A percentile compares a stretch with the other conserved stretches of the same genome.
Evolutionary conservation across 2,113 vertebrate genomes (phyloP).

Genomic region (Notarius quadriscutis): DNA sequence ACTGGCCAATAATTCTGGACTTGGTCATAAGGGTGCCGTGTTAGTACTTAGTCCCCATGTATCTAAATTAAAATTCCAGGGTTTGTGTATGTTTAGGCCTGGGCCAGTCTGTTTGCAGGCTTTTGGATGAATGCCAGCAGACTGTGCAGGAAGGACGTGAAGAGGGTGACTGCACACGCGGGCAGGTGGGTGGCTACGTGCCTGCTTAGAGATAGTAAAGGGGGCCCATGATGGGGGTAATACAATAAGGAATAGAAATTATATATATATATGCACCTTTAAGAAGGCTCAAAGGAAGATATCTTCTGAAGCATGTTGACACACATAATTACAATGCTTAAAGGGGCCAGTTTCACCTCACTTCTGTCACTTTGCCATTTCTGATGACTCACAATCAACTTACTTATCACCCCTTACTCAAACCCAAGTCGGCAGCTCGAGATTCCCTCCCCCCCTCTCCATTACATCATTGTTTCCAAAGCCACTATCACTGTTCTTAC

Average conservation of each 20-base stretch:
- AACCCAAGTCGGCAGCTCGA: conserved; percentile 32
- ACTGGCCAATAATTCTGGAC: not conserved
- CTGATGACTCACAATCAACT: conserved; percentile 22
- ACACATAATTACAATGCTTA: conserved; percentile 23
- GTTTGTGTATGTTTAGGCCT: conserved; percentile 21
- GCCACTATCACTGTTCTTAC: conserved; percentile 62
- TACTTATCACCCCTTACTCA: conserved; percentile 30
- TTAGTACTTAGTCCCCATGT: not conserved
- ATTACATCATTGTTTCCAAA: conserved; percentile 68
- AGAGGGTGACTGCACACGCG: conserved; percentile 41
- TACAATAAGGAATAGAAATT: not conserved
- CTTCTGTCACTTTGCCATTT: conserved; percentile 31
- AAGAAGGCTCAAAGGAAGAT: conserved; percentile 5
- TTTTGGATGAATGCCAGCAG: conserved; percentile 52
- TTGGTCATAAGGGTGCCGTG: not conserved
- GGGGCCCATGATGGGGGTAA: conserved; percentile 32
- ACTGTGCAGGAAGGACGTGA: conserved; percentile 36
- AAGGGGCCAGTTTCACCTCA: conserved; percentile 51
- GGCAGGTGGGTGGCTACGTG: conserved; percentile 64
- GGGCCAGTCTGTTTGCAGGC: conserved; percentile 27
- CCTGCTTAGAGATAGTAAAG: conserved; percentile 56
- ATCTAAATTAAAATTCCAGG: not conserved
- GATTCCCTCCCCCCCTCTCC: conserved; percentile 47
- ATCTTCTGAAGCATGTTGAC: conserved; percentile 37
- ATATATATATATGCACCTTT: not conserved